These are phyloP conservation scores for Nemoura dubitans DNA, from an alignment of 2,888 invertebrate genomes.

Conservation along the genomic window DNA sequence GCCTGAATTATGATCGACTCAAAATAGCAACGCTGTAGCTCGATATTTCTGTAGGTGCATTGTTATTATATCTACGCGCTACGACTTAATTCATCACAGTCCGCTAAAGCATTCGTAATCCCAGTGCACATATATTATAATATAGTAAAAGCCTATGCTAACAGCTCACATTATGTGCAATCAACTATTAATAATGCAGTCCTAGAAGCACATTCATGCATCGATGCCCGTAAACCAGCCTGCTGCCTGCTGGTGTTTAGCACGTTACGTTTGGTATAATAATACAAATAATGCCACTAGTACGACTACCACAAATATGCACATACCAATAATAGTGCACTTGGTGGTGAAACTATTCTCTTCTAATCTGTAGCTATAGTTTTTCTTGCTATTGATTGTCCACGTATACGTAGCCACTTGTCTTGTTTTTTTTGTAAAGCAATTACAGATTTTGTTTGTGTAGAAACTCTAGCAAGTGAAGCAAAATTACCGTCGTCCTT, in stretches of 20 bases:
- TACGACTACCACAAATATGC: not conserved
- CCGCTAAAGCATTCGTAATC: not conserved
- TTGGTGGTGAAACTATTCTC: not conserved
- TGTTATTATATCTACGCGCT: not conserved
- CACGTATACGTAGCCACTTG: not conserved
- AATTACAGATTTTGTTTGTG: constrained; percentile 26
- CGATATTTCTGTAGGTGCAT: not conserved
- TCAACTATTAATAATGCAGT: constrained; percentile 12
- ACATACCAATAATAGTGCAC: not conserved
- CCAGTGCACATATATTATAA: not conserved
- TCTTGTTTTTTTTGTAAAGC: not conserved
- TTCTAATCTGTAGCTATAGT: not conserved
- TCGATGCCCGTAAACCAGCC: not conserved
- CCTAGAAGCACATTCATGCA: not conserved
- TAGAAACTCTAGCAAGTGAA: constrained; percentile 15
- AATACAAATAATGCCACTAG: not conserved
- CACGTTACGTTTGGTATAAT: not conserved
- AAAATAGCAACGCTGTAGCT: not conserved
- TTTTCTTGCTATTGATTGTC: not conserved
- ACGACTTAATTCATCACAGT: not conserved
- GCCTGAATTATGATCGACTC: not conserved
- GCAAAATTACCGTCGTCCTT: constrained; percentile 2
- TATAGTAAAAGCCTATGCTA: not conserved
- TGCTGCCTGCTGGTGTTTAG: not conserved
- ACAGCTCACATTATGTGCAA: not conserved